phyloP scores from a whole-genome alignment of 2,888 invertebrate genomes.

The Dasysyrphus albostriatus region DNA sequence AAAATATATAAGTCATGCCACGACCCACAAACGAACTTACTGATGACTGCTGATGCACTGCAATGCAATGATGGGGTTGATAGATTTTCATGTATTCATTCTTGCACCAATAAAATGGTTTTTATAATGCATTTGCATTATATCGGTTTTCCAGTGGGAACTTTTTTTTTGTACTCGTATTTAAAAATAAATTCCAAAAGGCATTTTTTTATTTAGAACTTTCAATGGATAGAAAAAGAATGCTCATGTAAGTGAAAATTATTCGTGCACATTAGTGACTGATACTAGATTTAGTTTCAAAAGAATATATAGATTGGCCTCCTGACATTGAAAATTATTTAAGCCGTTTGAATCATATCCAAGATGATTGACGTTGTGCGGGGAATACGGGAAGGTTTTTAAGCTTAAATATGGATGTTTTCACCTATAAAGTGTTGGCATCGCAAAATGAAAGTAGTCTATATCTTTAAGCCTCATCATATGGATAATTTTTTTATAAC shows the following conservation, averaged over 20 bases:
- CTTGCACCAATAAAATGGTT: constrained; percentile 8
- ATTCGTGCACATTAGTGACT: constrained; percentile 74
- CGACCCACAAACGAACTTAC: too few species aligned
- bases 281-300: constrained; percentile 58
- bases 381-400: neutral
- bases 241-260: constrained; percentile 67
- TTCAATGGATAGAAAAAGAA: constrained; percentile 28
- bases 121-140: constrained; percentile 30
- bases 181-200: constrained; percentile 20
- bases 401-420: neutral
- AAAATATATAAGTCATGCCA: constrained; percentile 13
- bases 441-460: neutral
- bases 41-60: constrained; percentile 6
- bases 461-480: neutral
- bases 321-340: constrained; percentile 57
- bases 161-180: constrained; percentile 26
- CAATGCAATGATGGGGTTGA: constrained; percentile 26
- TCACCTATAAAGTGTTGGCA: neutral
- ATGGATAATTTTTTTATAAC: neutral
- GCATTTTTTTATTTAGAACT: constrained; percentile 24
- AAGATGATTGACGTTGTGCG: constrained; percentile 11
- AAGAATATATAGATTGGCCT: constrained; percentile 40
- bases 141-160: constrained; percentile 39
- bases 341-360: neutral
- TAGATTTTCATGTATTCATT: constrained; percentile 37